Conservation (phyloP, 2,113 vertebrate genomes). For the Gnathochromis pfefferi region DNA sequence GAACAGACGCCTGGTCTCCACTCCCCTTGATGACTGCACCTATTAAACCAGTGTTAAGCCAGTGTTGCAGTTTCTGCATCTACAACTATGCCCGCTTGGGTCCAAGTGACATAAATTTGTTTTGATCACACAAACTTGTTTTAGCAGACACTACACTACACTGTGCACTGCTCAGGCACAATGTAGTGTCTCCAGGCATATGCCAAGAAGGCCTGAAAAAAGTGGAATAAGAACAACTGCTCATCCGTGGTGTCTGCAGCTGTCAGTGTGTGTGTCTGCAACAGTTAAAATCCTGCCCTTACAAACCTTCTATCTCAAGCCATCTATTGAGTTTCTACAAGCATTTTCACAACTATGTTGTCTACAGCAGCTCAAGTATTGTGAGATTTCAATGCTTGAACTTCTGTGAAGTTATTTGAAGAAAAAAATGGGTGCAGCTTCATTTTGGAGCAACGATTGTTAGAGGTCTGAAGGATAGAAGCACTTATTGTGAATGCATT, state of each 20-base stretch:
- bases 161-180: neutral
- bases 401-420: neutral
- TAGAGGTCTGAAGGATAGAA: neutral
- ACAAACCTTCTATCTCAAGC: neutral
- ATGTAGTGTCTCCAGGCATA: neutral
- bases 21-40: too few relatives aligned
- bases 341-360: neutral
- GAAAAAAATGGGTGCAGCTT: neutral
- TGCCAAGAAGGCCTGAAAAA: neutral
- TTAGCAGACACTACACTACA: neutral
- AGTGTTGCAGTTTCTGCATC: neutral
- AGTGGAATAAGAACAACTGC: neutral
- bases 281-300: neutral
- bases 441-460: neutral
- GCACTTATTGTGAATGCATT: neutral
- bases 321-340: neutral
- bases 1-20: neutral
- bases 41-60: neutral
- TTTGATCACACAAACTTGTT: neutral
- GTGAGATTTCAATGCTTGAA: neutral
- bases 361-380: neutral
- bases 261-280: neutral
- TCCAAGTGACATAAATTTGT: neutral
- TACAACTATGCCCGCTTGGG: neutral
- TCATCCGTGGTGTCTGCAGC: neutral